Evolutionary conservation across 2,113 vertebrate species (phyloP).

Genomic region (Microcebus ravelobensis): DNA sequence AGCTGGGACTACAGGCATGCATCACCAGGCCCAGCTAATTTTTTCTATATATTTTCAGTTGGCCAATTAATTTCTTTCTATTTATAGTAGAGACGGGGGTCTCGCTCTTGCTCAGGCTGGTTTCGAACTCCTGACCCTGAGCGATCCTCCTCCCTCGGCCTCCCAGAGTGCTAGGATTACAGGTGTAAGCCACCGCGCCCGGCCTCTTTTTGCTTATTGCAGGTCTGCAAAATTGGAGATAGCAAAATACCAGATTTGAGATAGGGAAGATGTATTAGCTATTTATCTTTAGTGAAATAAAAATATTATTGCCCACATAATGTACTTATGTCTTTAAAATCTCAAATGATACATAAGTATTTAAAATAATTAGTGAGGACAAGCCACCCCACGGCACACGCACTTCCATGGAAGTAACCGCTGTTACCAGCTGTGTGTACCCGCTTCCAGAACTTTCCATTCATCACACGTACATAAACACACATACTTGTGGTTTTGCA

Average conservation of each 20-base stretch:
- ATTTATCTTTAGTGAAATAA: neutral
- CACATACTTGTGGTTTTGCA: neutral
- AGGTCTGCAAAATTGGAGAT: neutral
- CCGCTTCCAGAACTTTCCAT: neutral
- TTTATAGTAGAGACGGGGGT: too few species aligned
- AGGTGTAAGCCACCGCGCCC: too few species aligned
- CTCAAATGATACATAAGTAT: neutral
- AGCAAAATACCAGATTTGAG: neutral
- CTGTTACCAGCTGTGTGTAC: neutral
- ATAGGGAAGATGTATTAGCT: neutral
- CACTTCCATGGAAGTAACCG: neutral
- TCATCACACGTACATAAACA: neutral
- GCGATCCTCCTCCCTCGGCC: too few species aligned
- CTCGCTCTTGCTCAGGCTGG: too few species aligned
- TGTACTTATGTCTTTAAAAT: neutral
- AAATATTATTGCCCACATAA: neutral
- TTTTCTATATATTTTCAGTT: too few species aligned
- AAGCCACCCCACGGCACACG: fast-evolving
- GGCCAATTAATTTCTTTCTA: too few species aligned
- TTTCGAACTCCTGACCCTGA: too few species aligned
- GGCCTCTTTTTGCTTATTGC: neutral
- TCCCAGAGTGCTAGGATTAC: too few species aligned
- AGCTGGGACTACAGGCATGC: too few species aligned
- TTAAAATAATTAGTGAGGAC: neutral
- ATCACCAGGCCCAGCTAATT: too few species aligned